Base-by-base conservation (phyloP, 2,797 vertebrate species). In the Chiroxiphia lanceolata region DNA sequence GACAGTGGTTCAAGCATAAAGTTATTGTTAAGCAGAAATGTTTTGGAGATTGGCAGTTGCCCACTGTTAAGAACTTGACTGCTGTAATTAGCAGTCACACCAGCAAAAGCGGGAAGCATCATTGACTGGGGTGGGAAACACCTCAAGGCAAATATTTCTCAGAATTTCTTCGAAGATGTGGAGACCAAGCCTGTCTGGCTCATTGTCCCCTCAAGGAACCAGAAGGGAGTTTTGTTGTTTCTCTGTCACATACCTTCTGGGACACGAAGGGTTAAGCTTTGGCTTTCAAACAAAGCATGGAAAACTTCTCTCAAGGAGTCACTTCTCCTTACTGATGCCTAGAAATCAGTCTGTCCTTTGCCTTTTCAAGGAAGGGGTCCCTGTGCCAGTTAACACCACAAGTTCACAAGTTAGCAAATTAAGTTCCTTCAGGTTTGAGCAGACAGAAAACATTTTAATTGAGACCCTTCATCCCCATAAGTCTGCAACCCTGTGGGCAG, bases 121-220 rank as follows among this genome's bases (percentile, higher is more conserved):
- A 2, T 20, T 64, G 63, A 25, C 18, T 42, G 45, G 42, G 18
- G 26, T 91, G 61, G 48, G 36, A 83, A 81, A 67, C 4, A 3
- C 60, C 1, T 17, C 2, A 15, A 64, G 75, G 50, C 83, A 90
- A 60, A 19, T 81, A 40, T 64, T 87, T 60, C 40, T 81, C 48
- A 53, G 87, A 42, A 11, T 26, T 79, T 34, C 31, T 92, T 76
- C 90, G 47, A 82, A 70, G 38, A 47, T 82, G 45, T 61, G 36
- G 34, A 69, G 47, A 22, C 50, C 33, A 17, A 81, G 34, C 45
- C 50, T 26, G 19, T 27, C 54, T 68, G 57, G 63, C 25, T 76
- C 34, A 67, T 60, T 0, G 0, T 19, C 10, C n/a, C 23, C 33
- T 71, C 29, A 38, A 60, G n/a, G 38, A 88, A 53, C 10, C 51